Conservation (phyloP, 2,888 invertebrate genomes). For the Lissocephala sabroskyi region DNA sequence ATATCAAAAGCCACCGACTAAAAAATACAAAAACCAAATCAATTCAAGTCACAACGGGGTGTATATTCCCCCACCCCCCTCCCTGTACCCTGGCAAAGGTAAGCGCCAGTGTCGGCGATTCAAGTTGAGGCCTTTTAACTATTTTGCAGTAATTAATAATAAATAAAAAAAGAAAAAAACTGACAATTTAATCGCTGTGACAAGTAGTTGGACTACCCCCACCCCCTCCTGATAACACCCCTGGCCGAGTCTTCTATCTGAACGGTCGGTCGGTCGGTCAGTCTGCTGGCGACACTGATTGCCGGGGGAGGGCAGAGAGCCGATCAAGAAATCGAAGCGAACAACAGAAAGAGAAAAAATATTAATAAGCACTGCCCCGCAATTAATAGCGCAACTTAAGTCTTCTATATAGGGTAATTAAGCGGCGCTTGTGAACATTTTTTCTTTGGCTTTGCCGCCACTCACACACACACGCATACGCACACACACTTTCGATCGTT, state of each 20-base stretch:
- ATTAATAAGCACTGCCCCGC: conserved; percentile 65
- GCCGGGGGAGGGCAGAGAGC: no score
- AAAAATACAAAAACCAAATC: conserved; percentile 46
- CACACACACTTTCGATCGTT: neutral
- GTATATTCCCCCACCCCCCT: conserved; percentile 37
- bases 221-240: no score
- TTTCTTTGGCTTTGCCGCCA: conserved; percentile 54
- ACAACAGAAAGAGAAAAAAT: conserved; percentile 38
- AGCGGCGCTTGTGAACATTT: conserved; percentile 65
- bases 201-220: conserved; percentile 66
- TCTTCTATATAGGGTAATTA: conserved; percentile 66
- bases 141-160: conserved; percentile 67
- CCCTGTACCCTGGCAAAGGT: conserved; percentile 7
- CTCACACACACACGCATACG: no score
- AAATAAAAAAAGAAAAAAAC: conserved; percentile 32
- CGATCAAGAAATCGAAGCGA: neutral
- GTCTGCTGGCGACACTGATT: no score
- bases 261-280: no score
- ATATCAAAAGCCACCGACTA: no score
- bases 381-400: conserved; percentile 67
- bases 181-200: conserved; percentile 69
- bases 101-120: conserved; percentile 46
- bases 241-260: no score
- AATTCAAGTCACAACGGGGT: conserved; percentile 54
- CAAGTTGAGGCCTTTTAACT: conserved; percentile 24